phyloP scores from a whole-genome alignment of 2,888 invertebrate species.

The Osmoderma eremita region DNA sequence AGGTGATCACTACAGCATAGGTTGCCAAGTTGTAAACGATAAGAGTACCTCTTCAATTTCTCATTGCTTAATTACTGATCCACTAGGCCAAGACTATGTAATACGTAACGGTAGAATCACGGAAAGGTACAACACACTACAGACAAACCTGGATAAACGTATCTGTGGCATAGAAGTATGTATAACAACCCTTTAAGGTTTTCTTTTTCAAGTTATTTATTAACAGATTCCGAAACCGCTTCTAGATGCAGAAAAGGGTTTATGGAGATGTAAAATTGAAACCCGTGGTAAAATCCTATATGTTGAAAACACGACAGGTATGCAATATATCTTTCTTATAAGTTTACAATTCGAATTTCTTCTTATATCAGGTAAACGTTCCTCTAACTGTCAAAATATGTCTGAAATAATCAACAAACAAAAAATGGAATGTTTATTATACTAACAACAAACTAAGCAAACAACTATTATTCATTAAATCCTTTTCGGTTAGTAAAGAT shows the following conservation, averaged over 20 bases:
- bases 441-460: no score
- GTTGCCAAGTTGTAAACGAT: slow-evolving; percentile 4
- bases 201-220: not conserved
- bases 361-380: no score
- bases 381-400: no score
- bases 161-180: slow-evolving; percentile 17
- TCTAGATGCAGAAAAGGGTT: not conserved
- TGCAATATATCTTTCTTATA: not conserved
- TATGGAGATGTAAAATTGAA: slow-evolving; percentile 20
- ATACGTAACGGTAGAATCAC: slow-evolving; percentile 6
- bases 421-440: no score
- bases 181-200: not conserved
- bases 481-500: no score
- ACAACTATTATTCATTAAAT: no score
- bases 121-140: slow-evolving; percentile 3
- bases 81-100: slow-evolving; percentile 3
- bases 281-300: not conserved
- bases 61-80: slow-evolving; percentile 11
- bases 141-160: not conserved
- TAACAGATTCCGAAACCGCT: slow-evolving; percentile 18
- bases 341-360: not conserved
- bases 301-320: not conserved
- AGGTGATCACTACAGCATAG: slow-evolving; percentile 3
- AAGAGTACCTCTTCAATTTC: not conserved
- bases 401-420: no score